Conservation (phyloP, 2,113 vertebrate genomes). For the Willisornis vidua region DNA sequence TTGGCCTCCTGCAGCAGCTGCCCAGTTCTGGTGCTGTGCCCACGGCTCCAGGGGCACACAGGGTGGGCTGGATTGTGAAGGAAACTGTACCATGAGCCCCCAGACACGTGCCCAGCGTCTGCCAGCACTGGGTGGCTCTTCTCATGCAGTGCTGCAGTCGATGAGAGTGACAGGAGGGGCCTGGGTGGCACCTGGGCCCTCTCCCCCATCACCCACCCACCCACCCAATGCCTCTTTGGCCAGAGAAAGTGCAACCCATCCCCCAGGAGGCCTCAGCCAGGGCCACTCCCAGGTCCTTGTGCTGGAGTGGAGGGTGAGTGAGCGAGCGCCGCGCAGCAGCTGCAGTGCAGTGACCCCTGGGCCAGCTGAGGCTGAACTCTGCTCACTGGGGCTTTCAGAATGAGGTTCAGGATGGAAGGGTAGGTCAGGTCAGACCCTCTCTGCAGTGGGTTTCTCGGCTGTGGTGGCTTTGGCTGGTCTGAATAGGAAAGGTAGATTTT, state of each 20-base stretch:
- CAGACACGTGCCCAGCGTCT: constrained; percentile 20
- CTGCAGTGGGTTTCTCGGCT: constrained; percentile 70
- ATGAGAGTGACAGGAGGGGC: constrained; percentile 16
- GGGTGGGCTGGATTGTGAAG: constrained; percentile 84
- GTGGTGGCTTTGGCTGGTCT: constrained; percentile 25
- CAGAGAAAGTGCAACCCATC: constrained; percentile 27
- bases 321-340: constrained; percentile 1
- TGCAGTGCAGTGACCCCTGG: background rate
- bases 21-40: background rate
- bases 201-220: background rate
- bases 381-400: constrained; percentile 57
- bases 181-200: background rate
- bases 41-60: background rate
- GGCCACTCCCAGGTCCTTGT: constrained; percentile 8
- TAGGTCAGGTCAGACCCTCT: constrained; percentile 78
- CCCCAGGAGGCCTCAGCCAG: constrained; percentile 32
- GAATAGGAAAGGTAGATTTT: background rate
- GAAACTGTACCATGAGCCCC: constrained; percentile 41
- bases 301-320: constrained; percentile 70
- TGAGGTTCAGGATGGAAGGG: constrained; percentile 71
- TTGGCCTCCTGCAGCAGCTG: background rate
- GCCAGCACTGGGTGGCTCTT: constrained; percentile 37
- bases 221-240: background rate
- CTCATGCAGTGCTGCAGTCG: background rate
- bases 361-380: constrained; percentile 31